Conservation (phyloP, 2,113 vertebrate genomes). For the Campylomormyrus tamandua region DNA sequence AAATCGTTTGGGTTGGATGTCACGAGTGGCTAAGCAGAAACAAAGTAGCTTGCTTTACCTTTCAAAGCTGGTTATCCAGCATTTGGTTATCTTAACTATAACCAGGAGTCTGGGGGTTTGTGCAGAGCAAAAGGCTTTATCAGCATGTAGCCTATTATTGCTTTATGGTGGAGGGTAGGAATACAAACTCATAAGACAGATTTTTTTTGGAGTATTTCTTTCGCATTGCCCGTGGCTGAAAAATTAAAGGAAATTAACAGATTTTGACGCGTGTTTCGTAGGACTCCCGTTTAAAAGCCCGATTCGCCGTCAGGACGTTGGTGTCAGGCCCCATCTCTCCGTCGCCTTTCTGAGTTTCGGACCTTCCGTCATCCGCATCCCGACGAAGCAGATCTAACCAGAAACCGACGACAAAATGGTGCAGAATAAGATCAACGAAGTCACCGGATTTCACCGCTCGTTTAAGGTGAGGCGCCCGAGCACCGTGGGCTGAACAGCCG, state of each 20-base stretch:
- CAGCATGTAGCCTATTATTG: neutral
- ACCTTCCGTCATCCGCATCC: neutral
- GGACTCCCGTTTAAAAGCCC: constrained; percentile 9
- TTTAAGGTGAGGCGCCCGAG: constrained; percentile 70
- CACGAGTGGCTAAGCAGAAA: neutral
- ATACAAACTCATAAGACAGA: neutral
- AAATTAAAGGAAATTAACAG: neutral
- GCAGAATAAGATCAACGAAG: constrained; percentile 80
- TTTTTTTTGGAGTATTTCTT: neutral
- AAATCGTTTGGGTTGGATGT: neutral
- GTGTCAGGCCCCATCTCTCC: constrained; percentile 3
- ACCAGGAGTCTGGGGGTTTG: neutral
- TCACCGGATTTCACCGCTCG: constrained; percentile 84
- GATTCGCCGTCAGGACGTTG: neutral
- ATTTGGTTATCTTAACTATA: neutral
- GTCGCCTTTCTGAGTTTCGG: neutral
- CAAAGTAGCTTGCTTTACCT: neutral
- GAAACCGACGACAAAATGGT: constrained; percentile 63
- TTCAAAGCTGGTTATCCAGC: neutral
- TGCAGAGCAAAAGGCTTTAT: neutral
- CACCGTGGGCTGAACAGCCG: neutral
- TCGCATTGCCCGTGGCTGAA: neutral
- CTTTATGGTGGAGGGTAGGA: neutral
- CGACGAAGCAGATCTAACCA: neutral
- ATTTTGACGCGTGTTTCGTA: neutral